These are phyloP conservation scores for Chascanopsetta lugubris DNA, from an alignment of 2,113 vertebrate genomes.

Conservation along the genomic window DNA sequence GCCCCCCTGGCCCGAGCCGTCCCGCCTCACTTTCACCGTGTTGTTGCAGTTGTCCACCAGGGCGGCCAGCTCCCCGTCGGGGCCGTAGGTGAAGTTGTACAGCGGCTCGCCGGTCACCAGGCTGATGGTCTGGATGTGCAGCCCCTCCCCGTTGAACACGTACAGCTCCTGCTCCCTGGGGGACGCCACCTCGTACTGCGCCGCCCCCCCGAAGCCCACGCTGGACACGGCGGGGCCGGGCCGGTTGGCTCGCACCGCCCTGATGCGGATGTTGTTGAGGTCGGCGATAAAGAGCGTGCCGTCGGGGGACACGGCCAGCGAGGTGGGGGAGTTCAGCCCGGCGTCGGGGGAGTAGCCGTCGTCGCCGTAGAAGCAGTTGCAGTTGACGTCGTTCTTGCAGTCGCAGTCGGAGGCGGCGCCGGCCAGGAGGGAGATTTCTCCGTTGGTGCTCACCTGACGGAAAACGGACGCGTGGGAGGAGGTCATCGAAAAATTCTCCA, in stretches of 20 bases:
- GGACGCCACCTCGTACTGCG: constrained; percentile 94
- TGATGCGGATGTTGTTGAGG: constrained; percentile 97
- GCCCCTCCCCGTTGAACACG: constrained; percentile 92
- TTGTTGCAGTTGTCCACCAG: constrained; percentile 94
- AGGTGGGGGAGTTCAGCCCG: constrained; percentile 94
- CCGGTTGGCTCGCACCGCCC: constrained; percentile 92
- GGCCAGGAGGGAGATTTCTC: constrained; percentile 96
- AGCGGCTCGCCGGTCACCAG: constrained; percentile 95
- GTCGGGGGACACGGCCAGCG: constrained; percentile 94
- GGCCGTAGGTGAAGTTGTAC: constrained; percentile 94
- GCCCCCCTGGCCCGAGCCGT: constrained; percentile 82
- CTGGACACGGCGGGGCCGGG: constrained; percentile 78
- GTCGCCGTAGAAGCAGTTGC: constrained; percentile 97
- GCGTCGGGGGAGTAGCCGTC: constrained; percentile 97
- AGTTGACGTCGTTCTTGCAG: constrained; percentile 99
- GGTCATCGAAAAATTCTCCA: background rate
- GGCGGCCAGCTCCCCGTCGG: constrained; percentile 86
- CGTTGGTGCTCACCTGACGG: constrained; percentile 91
- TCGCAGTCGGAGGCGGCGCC: constrained; percentile 96
- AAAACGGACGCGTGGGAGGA: background rate
- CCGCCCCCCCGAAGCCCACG: constrained; percentile 56
- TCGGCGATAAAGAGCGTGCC: constrained; percentile 96
- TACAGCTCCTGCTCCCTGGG: constrained; percentile 96
- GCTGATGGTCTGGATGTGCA: constrained; percentile 95
- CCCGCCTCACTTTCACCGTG: constrained; percentile 90